A percentile compares a stretch with the other conserved stretches of the same genome.
phyloP scores from a whole-genome alignment of 2,797 vertebrate species.

The Masticophis lateralis region DNA sequence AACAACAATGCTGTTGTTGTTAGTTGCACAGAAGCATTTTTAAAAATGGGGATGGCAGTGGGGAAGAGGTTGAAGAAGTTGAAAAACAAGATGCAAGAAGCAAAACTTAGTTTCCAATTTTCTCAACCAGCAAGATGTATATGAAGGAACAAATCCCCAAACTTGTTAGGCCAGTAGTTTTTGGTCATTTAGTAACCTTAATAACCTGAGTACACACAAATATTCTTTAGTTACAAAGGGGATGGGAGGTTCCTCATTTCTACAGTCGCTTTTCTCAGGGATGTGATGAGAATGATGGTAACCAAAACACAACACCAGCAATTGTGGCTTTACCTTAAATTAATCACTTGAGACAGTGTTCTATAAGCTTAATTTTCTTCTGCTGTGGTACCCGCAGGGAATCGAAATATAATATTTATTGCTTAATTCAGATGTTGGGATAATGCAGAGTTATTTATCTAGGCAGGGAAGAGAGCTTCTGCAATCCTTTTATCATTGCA shows the following conservation, averaged over 20 bases:
- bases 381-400: slow-evolving; percentile 17
- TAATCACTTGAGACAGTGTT: background rate
- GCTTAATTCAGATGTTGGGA: background rate
- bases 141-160: background rate
- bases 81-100: background rate
- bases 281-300: background rate
- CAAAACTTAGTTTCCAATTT: background rate
- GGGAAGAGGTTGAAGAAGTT: background rate
- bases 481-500: background rate
- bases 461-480: slow-evolving; percentile 21
- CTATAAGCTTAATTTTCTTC: background rate
- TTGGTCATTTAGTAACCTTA: background rate
- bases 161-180: background rate
- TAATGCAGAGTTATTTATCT: slow-evolving; percentile 15
- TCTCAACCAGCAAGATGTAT: background rate
- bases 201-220: background rate
- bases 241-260: background rate
- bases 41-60: background rate
- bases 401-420: slow-evolving; percentile 39
- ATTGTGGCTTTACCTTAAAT: background rate
- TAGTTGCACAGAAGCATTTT: background rate
- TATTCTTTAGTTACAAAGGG: background rate
- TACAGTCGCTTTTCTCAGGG: background rate
- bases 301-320: background rate
- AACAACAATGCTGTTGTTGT: background rate